A percentile compares a stretch with the other conserved stretches of the same genome.
Conservation (phyloP, 2,888 invertebrate genomes). For the Hypomecis punctinalis region DNA sequence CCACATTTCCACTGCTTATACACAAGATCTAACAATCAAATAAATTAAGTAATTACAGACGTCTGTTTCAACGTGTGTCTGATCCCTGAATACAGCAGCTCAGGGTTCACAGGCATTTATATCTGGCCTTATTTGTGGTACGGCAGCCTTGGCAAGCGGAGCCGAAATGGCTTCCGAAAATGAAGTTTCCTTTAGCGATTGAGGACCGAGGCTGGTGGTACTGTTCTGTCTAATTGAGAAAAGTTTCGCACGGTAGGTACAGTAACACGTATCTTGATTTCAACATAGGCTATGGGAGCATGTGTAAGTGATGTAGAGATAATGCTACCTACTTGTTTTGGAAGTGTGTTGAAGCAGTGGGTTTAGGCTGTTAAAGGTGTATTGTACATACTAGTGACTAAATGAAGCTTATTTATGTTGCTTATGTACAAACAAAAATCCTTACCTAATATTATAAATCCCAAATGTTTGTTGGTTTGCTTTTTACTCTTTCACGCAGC, state of each 20-base stretch:
- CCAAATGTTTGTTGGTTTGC: too few species aligned
- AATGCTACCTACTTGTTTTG: conserved; percentile 28
- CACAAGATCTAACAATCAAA: conserved; percentile 28
- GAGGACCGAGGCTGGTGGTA: conserved; percentile 42
- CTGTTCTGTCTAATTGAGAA: conserved; percentile 67
- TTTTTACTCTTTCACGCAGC: too few species aligned
- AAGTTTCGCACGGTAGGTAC: conserved; percentile 73
- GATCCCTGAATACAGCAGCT: conserved; percentile 71
- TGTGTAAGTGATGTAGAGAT: conserved; percentile 25
- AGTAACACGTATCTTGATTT: conserved; percentile 65
- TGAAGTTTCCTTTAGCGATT: conserved; percentile 68
- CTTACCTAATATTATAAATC: too few species aligned
- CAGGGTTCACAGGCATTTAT: conserved; percentile 78
- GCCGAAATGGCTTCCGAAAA: conserved; percentile 69
- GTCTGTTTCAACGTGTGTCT: conserved; percentile 58
- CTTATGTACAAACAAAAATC: too few species aligned
- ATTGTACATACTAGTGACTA: too few species aligned
- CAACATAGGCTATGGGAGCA: conserved; percentile 47
- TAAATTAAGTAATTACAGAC: conserved; percentile 41
- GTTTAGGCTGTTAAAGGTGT: too few species aligned
- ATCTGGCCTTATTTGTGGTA: conserved; percentile 77
- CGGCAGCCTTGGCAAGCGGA: conserved; percentile 70
- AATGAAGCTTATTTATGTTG: too few species aligned
- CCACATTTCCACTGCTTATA: conserved; percentile 56
- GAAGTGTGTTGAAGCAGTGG: conserved; percentile 15